A percentile compares a stretch with the other conserved stretches of the same genome.
phyloP scores from a whole-genome alignment of 2,113 vertebrate genomes.

The Ciconia boyciana region DNA sequence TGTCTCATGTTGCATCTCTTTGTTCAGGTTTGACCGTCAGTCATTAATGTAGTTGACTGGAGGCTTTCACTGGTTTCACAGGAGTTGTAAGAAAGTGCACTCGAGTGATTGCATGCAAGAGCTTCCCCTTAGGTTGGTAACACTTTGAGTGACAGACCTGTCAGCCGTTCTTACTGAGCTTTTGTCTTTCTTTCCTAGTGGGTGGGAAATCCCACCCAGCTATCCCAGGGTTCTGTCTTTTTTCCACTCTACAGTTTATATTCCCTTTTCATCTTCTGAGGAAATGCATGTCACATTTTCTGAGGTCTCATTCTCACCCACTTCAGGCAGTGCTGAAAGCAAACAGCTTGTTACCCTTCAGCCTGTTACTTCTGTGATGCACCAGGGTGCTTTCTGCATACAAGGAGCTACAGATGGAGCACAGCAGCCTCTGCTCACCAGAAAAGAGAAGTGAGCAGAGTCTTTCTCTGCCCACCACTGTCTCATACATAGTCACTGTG shows the following conservation, averaged over 20 bases:
- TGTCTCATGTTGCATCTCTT: neutral
- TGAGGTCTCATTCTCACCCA: constrained; percentile 20
- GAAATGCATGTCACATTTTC: constrained; percentile 25
- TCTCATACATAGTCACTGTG: neutral
- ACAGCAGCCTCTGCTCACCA: neutral
- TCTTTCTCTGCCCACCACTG: neutral
- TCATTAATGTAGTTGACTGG: neutral
- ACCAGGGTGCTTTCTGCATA: neutral
- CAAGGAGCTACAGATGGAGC: constrained; percentile 24
- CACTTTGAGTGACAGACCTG: neutral
- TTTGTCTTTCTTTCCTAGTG: constrained; percentile 7
- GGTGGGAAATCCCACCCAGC: constrained; percentile 41
- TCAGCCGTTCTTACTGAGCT: neutral
- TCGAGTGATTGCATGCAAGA: neutral
- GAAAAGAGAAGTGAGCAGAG: neutral
- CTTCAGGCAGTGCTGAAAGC: constrained; percentile 41
- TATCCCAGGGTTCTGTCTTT: neutral
- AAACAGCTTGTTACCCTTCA: constrained; percentile 41
- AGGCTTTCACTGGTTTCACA: neutral
- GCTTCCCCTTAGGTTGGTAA: neutral
- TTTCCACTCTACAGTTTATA: neutral
- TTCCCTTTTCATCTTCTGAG: constrained; percentile 29
- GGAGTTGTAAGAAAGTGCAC: neutral
- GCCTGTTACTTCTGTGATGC: neutral
- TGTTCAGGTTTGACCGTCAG: neutral